Percentiles rank a stretch among this genome's conserved stretches.
Conservation (phyloP, 2,113 vertebrate genomes). For the Vanacampus margaritifer region DNA sequence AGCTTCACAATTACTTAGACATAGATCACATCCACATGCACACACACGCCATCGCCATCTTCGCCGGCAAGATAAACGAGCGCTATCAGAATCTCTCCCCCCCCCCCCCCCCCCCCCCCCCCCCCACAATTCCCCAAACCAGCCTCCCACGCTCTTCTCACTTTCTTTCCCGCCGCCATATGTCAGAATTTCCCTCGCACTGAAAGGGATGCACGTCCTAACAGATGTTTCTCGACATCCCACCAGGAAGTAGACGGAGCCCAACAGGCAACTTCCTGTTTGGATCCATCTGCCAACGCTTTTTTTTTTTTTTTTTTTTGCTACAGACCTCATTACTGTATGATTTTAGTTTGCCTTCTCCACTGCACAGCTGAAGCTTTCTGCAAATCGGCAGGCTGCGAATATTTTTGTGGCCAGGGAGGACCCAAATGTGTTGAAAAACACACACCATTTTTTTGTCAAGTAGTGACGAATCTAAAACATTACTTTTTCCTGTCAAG, state of each 20-base stretch:
- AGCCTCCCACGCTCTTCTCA: constrained; percentile 42
- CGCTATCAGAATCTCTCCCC: constrained; percentile 49
- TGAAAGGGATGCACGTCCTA: neutral
- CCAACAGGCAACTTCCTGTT: neutral
- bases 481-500: too few species aligned
- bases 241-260: neutral
- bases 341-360: neutral
- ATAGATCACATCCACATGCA: constrained; percentile 13
- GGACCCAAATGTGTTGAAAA: too few species aligned
- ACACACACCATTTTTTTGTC: too few species aligned
- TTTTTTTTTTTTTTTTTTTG: too few species aligned
- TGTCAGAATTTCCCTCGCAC: constrained; percentile 43
- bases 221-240: neutral
- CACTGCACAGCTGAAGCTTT: too few species aligned
- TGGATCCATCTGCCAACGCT: neutral
- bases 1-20: neutral
- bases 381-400: neutral
- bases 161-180: constrained; percentile 31
- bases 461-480: too few species aligned
- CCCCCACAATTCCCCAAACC: constrained; percentile 5
- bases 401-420: too few species aligned
- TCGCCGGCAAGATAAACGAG: constrained; percentile 49
- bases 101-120: constrained; percentile 41
- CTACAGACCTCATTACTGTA: neutral
- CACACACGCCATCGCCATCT: constrained; percentile 5